Evolutionary conservation across 2,797 vertebrate genomes (phyloP).

Genomic region (Carduelis carduelis): DNA sequence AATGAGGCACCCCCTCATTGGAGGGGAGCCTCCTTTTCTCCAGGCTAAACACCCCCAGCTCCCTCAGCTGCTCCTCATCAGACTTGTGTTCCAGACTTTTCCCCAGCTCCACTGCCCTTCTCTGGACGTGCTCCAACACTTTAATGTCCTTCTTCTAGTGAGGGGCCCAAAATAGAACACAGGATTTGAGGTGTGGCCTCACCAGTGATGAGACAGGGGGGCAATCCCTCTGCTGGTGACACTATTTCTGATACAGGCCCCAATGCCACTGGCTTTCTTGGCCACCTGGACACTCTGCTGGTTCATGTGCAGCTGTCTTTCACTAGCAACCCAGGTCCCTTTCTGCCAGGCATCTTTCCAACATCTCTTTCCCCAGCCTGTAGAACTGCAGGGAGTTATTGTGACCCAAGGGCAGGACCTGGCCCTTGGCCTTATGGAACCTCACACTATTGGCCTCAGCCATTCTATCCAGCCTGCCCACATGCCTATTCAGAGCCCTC

Average conservation of each 20-base stretch:
- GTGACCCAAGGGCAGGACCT: no score
- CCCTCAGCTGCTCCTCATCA: background rate
- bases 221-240: rapidly evolving
- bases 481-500: background rate
- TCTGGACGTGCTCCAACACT: rapidly evolving
- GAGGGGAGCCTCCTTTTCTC: background rate
- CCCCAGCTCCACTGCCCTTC: rapidly evolving
- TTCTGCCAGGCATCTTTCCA: background rate
- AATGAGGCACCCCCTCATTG: no score
- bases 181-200: rapidly evolving
- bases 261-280: rapidly evolving
- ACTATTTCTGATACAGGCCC: rapidly evolving
- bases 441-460: rapidly evolving
- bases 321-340: rapidly evolving
- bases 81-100: background rate
- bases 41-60: rapidly evolving
- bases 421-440: background rate
- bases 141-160: background rate
- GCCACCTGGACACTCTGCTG: rapidly evolving
- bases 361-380: background rate
- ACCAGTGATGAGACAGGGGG: rapidly evolving
- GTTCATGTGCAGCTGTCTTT: background rate
- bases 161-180: rapidly evolving
- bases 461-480: background rate
- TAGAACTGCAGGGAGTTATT: background rate